Conservation (phyloP, 2,888 invertebrate species). For the Ochropacha duplaris region DNA sequence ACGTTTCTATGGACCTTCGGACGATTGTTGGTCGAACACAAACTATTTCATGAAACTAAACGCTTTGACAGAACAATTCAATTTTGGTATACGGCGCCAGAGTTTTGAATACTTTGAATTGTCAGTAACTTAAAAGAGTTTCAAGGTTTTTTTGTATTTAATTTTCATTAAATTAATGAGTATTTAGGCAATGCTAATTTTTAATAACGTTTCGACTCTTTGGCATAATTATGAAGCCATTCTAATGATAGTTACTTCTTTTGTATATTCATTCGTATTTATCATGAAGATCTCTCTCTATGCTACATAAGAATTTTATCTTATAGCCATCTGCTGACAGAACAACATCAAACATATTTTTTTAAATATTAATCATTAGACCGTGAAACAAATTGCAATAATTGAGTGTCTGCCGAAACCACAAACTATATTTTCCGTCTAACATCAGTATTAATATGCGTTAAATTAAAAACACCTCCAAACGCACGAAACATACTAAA, state of each 20-base stretch:
- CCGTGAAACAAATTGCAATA: conserved; percentile 1
- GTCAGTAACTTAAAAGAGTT: not conserved
- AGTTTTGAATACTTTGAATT: not conserved
- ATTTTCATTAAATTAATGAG: not conserved
- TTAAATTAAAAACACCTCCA: conserved; percentile 43
- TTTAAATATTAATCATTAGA: not conserved
- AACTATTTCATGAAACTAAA: conserved; percentile 3
- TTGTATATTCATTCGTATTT: not conserved
- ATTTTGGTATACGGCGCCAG: not conserved
- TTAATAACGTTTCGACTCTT: not conserved
- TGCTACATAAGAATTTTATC: not conserved
- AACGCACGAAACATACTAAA: conserved; percentile 47
- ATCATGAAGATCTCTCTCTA: not conserved
- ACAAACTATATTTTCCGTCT: not conserved
- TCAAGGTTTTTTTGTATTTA: not conserved
- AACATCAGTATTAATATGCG: conserved; percentile 35
- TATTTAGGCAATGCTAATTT: not conserved
- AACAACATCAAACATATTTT: not conserved
- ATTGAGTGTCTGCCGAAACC: not conserved
- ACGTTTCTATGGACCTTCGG: not conserved
- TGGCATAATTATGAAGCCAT: not conserved
- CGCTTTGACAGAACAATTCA: conserved; percentile 4
- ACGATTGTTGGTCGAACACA: not conserved
- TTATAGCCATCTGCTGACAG: not conserved
- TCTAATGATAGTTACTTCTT: not conserved